phyloP scores from a whole-genome alignment of 2,797 vertebrate species.

The Fringilla coelebs region DNA sequence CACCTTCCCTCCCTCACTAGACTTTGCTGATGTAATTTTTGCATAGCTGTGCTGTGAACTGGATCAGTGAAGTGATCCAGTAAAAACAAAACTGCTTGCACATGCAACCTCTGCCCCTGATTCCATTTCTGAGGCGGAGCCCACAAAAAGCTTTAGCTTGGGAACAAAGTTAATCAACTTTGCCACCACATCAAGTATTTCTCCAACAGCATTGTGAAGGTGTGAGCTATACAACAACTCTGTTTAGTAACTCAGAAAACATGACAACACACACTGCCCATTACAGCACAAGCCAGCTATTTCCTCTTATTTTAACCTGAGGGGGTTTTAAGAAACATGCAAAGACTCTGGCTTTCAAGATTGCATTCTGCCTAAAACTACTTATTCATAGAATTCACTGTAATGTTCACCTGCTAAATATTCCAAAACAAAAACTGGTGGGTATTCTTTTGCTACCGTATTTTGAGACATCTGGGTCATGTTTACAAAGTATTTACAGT shows the following conservation, averaged over 20 bases:
- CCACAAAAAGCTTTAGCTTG: background rate
- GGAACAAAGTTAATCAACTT: background rate
- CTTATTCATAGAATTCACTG: background rate
- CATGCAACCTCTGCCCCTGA: background rate
- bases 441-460: background rate
- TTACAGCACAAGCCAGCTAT: background rate
- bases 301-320: background rate
- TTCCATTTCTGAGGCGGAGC: background rate
- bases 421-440: background rate
- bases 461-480: background rate
- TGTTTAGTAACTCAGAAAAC: background rate
- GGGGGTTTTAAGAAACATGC: background rate
- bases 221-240: background rate
- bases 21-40: background rate
- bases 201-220: background rate
- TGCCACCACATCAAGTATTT: background rate
- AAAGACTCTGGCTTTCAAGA: background rate
- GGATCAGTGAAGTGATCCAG: background rate
- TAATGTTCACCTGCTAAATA: background rate
- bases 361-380: background rate
- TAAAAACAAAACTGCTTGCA: background rate
- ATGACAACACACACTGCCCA: accelerated
- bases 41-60: background rate
- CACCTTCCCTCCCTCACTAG: background rate
- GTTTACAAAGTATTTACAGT: background rate